Evolutionary conservation across 1,140 invertebrate species (phyloP).

Genomic region (Euwallacea fornicatus): DNA sequence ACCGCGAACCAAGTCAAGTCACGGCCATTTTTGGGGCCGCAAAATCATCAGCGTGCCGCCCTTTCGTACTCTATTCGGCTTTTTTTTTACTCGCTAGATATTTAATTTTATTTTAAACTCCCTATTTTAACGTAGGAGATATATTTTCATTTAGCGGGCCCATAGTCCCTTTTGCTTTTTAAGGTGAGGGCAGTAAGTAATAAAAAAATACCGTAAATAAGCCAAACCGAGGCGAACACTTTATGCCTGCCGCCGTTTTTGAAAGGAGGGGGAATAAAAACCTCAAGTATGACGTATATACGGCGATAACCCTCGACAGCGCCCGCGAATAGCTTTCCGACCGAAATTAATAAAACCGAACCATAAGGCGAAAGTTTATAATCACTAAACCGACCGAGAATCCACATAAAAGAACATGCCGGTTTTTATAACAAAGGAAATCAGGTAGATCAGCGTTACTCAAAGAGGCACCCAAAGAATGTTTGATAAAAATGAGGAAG

Average conservation of each 20-base stretch:
- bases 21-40: conserved; percentile 21
- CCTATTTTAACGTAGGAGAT: not conserved
- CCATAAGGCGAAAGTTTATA: conserved; percentile 42
- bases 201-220: conserved; percentile 39
- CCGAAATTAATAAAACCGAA: conserved; percentile 43
- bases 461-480: conserved; percentile 14
- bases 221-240: conserved; percentile 28
- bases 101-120: too few species aligned
- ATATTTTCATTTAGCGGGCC: conserved; percentile 14
- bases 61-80: too few species aligned
- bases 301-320: conserved; percentile 35
- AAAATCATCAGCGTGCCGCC: too few species aligned
- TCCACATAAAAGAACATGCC: conserved; percentile 39
- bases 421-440: conserved; percentile 45
- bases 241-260: conserved; percentile 27
- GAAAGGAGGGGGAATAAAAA: conserved; percentile 31
- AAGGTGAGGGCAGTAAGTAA: conserved; percentile 31
- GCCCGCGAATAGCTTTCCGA: conserved; percentile 23
- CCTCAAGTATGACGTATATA: conserved; percentile 39
- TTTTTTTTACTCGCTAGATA: too few species aligned
- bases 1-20: conserved; percentile 40
- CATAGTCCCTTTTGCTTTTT: conserved; percentile 23
- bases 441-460: conserved; percentile 40
- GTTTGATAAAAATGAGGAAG: conserved; percentile 26
- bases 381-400: conserved; percentile 42